Evolutionary conservation across 2,888 invertebrate species (phyloP).

Genomic region (Eupithecia subumbrata): DNA sequence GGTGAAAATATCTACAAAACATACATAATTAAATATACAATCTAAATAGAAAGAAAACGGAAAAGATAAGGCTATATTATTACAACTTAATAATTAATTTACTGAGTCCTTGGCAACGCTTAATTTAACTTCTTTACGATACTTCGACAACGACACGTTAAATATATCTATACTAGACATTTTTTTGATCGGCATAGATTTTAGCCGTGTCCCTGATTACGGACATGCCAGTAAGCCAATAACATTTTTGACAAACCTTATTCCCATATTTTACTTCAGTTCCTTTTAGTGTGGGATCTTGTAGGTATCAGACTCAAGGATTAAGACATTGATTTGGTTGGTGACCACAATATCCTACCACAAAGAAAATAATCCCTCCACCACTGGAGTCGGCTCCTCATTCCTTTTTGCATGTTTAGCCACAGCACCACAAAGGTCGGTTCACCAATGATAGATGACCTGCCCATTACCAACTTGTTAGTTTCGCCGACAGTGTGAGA

Average conservation of each 20-base stretch:
- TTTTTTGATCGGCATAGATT: too few relatives aligned
- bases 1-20: too few relatives aligned
- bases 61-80: too few relatives aligned
- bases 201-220: not conserved
- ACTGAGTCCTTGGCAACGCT: too few relatives aligned
- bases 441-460: constrained; percentile 20
- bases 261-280: not conserved
- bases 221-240: not conserved
- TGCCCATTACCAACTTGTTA: constrained; percentile 25
- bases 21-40: too few relatives aligned
- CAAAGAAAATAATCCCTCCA: not conserved
- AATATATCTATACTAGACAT: too few relatives aligned
- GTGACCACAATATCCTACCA: not conserved
- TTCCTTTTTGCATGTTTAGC: not conserved
- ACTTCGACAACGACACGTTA: too few relatives aligned
- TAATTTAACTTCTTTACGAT: too few relatives aligned
- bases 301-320: not conserved
- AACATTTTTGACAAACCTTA: not conserved
- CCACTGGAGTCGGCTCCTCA: not conserved
- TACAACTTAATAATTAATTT: too few relatives aligned
- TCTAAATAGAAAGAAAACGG: too few relatives aligned
- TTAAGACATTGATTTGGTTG: not conserved
- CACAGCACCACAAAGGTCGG: not conserved
- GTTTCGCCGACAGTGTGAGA: constrained; percentile 43
- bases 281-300: not conserved